phyloP scores from a whole-genome alignment of 1,140 invertebrate genomes.

The Caerostris extrusa region DNA sequence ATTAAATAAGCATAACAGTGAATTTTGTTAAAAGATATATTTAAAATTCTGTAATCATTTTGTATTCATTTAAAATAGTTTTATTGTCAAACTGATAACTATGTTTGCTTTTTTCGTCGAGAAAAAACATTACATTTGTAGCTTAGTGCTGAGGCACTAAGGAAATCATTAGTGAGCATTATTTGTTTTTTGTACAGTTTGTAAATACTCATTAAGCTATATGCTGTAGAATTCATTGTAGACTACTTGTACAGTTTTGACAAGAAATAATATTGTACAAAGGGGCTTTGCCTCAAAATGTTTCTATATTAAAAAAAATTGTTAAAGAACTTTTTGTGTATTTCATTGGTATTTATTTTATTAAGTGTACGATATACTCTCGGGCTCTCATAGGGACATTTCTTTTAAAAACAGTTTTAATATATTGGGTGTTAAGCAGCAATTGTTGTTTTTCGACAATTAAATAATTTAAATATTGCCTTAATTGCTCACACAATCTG shows the following conservation, averaged over 20 bases:
- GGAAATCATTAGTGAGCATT: constrained; percentile 36
- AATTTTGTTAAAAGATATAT: no score
- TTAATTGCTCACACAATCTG: no score
- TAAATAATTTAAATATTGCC: no score
- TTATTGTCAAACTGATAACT: background rate
- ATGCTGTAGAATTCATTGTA: constrained; percentile 68
- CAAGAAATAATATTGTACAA: constrained; percentile 74
- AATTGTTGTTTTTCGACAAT: no score
- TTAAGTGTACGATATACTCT: no score
- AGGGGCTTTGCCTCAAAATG: constrained; percentile 71
- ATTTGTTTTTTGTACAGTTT: constrained; percentile 65
- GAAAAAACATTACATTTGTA: constrained; percentile 22
- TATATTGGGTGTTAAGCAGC: no score
- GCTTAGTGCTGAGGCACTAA: constrained; percentile 55
- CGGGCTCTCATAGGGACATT: no score
- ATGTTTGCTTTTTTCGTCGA: background rate
- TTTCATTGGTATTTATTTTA: background rate
- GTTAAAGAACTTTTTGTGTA: constrained; percentile 65
- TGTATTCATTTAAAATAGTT: constrained; percentile 3
- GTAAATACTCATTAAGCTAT: constrained; percentile 70
- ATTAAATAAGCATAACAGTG: no score
- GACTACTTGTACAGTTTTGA: constrained; percentile 73
- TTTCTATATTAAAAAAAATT: constrained; percentile 73
- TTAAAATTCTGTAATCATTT: background rate
- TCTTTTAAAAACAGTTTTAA: no score